Percentiles rank a stretch among this genome's conserved stretches.
Evolutionary conservation across 2,888 invertebrate species (phyloP).

Genomic region (Chrysolina haemoptera): DNA sequence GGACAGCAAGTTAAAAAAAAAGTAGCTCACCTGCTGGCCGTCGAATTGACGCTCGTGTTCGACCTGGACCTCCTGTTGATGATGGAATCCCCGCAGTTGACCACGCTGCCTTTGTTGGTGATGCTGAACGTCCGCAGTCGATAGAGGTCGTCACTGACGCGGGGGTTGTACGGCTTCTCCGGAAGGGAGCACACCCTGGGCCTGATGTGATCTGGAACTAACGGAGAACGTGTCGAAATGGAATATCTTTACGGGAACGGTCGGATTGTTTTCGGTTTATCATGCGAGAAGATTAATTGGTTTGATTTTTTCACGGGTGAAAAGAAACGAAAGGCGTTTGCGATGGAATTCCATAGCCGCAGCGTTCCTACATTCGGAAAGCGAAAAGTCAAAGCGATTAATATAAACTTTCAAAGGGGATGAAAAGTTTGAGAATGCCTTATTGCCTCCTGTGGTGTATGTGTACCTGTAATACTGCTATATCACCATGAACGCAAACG

Average conservation of each 20-base stretch:
- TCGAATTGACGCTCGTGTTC: constrained; percentile 90
- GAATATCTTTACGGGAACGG: background rate
- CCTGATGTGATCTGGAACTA: constrained; percentile 87
- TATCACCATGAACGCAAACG: background rate
- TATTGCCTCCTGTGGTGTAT: background rate
- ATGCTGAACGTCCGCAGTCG: constrained; percentile 89
- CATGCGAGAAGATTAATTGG: background rate
- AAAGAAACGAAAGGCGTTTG: background rate
- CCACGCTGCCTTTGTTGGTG: constrained; percentile 88
- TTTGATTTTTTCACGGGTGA: background rate
- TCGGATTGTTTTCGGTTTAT: background rate
- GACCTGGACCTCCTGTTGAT: constrained; percentile 88
- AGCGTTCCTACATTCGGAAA: too few relatives aligned
- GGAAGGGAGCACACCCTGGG: constrained; percentile 89
- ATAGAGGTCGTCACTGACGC: constrained; percentile 87
- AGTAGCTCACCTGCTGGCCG: constrained; percentile 80
- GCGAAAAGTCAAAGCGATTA: too few relatives aligned
- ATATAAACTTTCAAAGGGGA: too few relatives aligned
- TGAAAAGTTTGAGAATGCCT: too few relatives aligned
- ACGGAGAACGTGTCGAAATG: constrained; percentile 7
- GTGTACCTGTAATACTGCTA: background rate
- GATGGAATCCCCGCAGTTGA: constrained; percentile 92
- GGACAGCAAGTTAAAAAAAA: background rate
- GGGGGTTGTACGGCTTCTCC: constrained; percentile 89
- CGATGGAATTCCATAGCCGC: background rate